Base-by-base conservation (phyloP, 1,140 invertebrate genomes). In the Drosophila kurseongensis region DNA sequence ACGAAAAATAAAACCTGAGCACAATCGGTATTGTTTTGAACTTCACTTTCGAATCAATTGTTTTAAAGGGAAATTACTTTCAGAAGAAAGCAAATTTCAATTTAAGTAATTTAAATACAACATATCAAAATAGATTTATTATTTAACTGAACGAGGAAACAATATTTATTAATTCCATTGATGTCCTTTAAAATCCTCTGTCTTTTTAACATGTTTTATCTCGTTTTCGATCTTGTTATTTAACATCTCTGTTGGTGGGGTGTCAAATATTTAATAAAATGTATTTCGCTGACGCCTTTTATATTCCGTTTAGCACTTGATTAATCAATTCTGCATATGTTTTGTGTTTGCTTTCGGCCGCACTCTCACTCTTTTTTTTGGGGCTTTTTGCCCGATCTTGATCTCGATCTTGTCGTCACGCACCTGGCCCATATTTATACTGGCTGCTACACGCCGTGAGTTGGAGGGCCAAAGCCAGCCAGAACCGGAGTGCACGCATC, bases 381-480 rank as follows among this genome's bases (percentile, higher is more conserved):
- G 23, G 23, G 1, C 8, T 55, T 45, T 29, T 5, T 18, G 60
- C 51, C 59, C 18, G 47, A 57, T 78, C 74, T 71, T 51, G 45
- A 32, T 56, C 42, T 66, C 48, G 12, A 66, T 78, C 42, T 51
- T 75, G 57, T 56, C 67, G 59, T 84, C 68, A 90, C 84, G 80
- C 84, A 88, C 85, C 84, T 88, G 84, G 84, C 80, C 73, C 84
- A 80, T 77, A 84, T 80, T 52, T 74, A 60, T 88, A 84, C 48
- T 88, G 84, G 58, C 84, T 84, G 51, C 59, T 69, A 65, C 80
- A 65, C 13, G 88, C 62, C 51, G 58, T 63, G 14, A 84, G 18
- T 50, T 80, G 67, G 27, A 89, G 62, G 14, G 48, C 81, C 56
- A 84, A 47, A 48, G 50, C 68, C 67, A 84, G 62, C 77, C 77